Conservation (phyloP, 1,140 invertebrate species). For the Ptiloglossa arizonensis region DNA sequence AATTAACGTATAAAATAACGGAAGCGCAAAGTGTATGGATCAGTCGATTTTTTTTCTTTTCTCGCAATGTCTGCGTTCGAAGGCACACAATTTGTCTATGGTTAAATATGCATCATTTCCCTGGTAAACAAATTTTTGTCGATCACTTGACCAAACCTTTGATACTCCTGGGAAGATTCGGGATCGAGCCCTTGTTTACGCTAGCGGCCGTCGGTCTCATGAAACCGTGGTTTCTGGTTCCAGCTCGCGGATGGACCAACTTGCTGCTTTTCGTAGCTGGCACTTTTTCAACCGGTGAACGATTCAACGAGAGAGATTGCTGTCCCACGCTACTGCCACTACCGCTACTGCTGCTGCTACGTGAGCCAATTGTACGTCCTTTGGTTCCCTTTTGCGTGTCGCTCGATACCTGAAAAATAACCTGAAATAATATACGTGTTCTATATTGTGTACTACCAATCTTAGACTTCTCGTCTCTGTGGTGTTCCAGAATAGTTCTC, state of each 20-base stretch:
- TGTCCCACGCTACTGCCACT: conserved; percentile 83
- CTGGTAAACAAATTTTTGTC: background rate
- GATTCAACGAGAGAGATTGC: conserved; percentile 55
- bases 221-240: conserved; percentile 81
- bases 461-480: too few species aligned
- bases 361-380: conserved; percentile 80
- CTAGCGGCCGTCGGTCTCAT: conserved; percentile 86
- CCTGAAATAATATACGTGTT: too few species aligned
- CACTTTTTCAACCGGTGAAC: conserved; percentile 50
- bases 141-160: conserved; percentile 75
- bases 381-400: conserved; percentile 53
- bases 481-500: too few species aligned
- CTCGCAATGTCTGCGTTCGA: background rate
- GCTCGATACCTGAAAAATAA: conserved; percentile 43
- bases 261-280: conserved; percentile 64
- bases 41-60: background rate
- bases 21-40: background rate
- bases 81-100: background rate
- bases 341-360: conserved; percentile 87
- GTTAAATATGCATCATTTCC: background rate
- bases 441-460: too few species aligned
- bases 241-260: conserved; percentile 71
- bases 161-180: conserved; percentile 78
- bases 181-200: conserved; percentile 83
- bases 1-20: background rate